phyloP scores from a whole-genome alignment of 2,888 invertebrate species.

The Gnatocerus cornutus region DNA sequence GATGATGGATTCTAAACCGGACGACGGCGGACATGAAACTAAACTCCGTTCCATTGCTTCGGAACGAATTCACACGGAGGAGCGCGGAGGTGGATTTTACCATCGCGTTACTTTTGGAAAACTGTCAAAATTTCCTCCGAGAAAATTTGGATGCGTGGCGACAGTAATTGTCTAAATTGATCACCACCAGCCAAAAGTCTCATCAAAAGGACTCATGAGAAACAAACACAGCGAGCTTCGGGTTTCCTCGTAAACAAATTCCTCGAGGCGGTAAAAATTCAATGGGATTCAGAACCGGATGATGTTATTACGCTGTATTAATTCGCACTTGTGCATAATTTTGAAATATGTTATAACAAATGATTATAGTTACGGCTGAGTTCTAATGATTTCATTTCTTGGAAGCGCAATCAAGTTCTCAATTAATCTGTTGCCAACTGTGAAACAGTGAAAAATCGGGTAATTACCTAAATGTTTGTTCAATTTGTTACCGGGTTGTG shows the following conservation, averaged over 20 bases:
- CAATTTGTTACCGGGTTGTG: background rate
- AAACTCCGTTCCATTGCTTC: constrained; percentile 36
- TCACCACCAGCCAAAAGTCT: background rate
- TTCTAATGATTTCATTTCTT: constrained; percentile 1
- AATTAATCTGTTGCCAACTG: background rate
- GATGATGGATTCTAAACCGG: constrained; percentile 29
- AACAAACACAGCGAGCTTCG: background rate
- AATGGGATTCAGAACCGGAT: constrained; percentile 14
- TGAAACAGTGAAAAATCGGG: background rate
- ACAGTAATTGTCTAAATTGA: background rate
- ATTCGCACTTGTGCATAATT: constrained; percentile 27
- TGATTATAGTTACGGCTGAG: background rate
- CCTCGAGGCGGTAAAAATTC: background rate
- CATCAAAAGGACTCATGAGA: too few species aligned
- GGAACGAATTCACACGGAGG: constrained; percentile 31
- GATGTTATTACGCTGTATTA: constrained; percentile 20
- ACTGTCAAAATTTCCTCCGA: constrained; percentile 6
- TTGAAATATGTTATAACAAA: constrained; percentile 11
- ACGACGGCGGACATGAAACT: constrained; percentile 35
- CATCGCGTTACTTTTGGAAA: constrained; percentile 30
- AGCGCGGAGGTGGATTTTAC: constrained; percentile 38
- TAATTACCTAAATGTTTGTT: background rate
- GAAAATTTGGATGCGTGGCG: too few species aligned
- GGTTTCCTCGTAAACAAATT: constrained; percentile 2
- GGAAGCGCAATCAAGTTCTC: background rate